Conservation (phyloP, 2,888 invertebrate species). For the Schizotus pectinicornis region DNA sequence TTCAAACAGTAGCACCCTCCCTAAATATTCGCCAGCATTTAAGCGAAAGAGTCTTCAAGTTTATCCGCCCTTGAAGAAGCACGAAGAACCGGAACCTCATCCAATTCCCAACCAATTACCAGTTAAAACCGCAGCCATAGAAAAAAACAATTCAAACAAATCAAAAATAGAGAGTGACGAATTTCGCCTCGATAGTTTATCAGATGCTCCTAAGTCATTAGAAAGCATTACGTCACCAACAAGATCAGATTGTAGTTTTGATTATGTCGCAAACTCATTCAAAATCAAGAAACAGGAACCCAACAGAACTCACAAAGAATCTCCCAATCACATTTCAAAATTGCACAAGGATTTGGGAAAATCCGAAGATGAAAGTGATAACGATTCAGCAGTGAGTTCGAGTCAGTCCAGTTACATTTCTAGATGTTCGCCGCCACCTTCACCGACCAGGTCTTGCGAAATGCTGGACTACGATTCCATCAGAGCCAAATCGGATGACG, state of each 20-base stretch:
- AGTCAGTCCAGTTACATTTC: conserved; percentile 81
- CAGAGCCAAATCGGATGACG: conserved; percentile 29
- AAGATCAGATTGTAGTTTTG: conserved; percentile 65
- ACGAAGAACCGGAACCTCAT: conserved; percentile 6
- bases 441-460: conserved; percentile 61
- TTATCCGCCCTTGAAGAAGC: conserved; percentile 55
- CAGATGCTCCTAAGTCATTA: conserved; percentile 62
- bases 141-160: conserved; percentile 33
- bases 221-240: conserved; percentile 67
- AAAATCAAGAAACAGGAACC: conserved; percentile 17
- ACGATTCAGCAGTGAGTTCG: conserved; percentile 87
- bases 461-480: conserved; percentile 29
- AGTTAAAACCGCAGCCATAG: conserved; percentile 15
- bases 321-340: conserved; percentile 24
- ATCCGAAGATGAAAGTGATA: conserved; percentile 74
- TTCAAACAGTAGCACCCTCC: conserved; percentile 62
- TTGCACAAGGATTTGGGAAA: conserved; percentile 34
- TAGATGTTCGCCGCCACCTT: conserved; percentile 75
- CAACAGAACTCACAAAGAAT: conserved; percentile 19
- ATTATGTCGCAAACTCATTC: conserved; percentile 49
- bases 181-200: conserved; percentile 33
- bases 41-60: conserved; percentile 77
- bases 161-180: conserved; percentile 37
- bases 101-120: conserved; percentile 1
- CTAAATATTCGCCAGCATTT: conserved; percentile 84